Percentiles rank a stretch among this genome's conserved stretches.
Conservation (phyloP, 2,113 vertebrate genomes). For the Cairina moschata region DNA sequence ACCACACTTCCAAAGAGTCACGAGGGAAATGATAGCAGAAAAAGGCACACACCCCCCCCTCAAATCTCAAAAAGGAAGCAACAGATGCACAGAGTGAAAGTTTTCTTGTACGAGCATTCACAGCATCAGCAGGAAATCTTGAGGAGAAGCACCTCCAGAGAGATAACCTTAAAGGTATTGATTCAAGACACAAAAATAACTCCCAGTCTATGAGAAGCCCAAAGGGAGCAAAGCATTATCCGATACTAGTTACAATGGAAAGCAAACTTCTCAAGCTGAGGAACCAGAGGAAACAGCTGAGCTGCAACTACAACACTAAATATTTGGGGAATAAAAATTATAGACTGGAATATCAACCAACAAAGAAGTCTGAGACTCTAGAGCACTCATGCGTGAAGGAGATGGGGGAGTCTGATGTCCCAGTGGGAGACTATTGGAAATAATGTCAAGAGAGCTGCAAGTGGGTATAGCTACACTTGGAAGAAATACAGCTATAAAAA, state of each 20-base stretch:
- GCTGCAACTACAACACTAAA: not conserved
- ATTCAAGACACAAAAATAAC: not conserved
- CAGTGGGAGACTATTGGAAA: not conserved
- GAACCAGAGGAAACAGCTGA: not conserved
- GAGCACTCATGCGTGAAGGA: not conserved
- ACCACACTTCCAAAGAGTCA: not conserved
- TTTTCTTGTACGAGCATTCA: not conserved
- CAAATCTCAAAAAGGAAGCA: not conserved
- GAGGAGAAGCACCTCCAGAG: not conserved
- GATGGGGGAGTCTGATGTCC: not conserved
- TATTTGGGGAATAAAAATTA: not conserved
- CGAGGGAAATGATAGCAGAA: not conserved
- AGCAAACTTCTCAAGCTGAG: not conserved
- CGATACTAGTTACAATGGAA: not conserved
- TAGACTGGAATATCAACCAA: not conserved
- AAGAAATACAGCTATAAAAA: not conserved
- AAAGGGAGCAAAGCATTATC: not conserved
- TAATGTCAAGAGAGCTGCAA: not conserved
- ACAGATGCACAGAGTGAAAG: not conserved
- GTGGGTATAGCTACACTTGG: not conserved
- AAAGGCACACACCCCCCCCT: not conserved
- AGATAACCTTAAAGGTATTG: not conserved
- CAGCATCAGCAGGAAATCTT: not conserved
- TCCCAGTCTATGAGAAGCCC: not conserved
- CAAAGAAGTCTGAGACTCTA: not conserved